phyloP scores from a whole-genome alignment of 2,888 invertebrate species.

The Drosophila percnosoma region DNA sequence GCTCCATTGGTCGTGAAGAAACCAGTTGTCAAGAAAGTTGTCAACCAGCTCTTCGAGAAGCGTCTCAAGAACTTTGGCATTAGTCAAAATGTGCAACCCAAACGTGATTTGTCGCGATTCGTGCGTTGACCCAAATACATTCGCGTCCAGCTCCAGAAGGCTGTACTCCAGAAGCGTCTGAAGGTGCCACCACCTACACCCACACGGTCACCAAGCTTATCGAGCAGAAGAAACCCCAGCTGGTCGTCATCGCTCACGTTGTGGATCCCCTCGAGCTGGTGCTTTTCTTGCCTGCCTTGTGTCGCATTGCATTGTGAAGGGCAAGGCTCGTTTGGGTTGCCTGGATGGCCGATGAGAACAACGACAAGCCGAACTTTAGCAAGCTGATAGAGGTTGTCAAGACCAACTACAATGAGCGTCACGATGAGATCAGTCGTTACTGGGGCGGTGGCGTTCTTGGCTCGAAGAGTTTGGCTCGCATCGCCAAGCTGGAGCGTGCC shows the following conservation, averaged over 20 bases:
- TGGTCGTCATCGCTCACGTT: conserved; percentile 99
- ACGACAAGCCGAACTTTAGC: conserved; percentile 94
- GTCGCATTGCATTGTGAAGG: conserved; percentile 99
- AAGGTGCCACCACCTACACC: conserved; percentile 98
- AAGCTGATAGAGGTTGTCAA: conserved; percentile 98
- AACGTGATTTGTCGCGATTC: conserved; percentile 98
- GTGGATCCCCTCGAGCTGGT: conserved; percentile 99
- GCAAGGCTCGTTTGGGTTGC: conserved; percentile 97
- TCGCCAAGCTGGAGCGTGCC: conserved; percentile 96
- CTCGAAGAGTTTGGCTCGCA: conserved; percentile 97
- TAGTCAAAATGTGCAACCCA: conserved; percentile 99
- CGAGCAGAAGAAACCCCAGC: conserved; percentile 99
- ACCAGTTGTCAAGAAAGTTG: conserved; percentile 95
- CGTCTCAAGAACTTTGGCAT: conserved; percentile 98
- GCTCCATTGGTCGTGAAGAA: conserved; percentile 97
- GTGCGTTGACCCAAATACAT: conserved; percentile 99
- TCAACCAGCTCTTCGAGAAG: conserved; percentile 99
- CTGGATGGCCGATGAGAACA: conserved; percentile 92
- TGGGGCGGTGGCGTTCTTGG: conserved; percentile 99
- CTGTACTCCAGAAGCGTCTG: conserved; percentile 89
- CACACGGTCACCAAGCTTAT: conserved; percentile 97
- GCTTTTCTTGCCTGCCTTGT: conserved; percentile 98
- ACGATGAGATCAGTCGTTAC: conserved; percentile 98
- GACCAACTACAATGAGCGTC: conserved; percentile 99
- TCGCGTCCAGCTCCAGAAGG: conserved; percentile 95